Conservation (phyloP, 1,140 invertebrate genomes). For the Tenebrio molitor region DNA sequence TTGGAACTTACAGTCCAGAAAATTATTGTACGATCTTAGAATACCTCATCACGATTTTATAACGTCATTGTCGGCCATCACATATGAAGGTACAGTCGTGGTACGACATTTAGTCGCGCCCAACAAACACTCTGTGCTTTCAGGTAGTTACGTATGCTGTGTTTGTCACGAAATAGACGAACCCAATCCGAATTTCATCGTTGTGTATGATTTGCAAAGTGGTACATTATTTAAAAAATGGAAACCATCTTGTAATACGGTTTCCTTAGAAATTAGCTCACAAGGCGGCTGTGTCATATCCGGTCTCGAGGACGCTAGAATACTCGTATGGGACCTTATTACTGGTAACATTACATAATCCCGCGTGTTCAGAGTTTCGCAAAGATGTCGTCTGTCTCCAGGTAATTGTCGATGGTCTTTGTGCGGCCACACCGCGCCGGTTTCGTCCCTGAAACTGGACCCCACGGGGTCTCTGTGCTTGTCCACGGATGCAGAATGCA, state of each 20-base stretch:
- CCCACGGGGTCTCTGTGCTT: constrained; percentile 78
- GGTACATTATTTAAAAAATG: constrained; percentile 93
- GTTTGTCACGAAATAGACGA: constrained; percentile 84
- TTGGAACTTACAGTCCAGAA: constrained; percentile 87
- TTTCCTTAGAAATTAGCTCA: constrained; percentile 85
- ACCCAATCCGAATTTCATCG: constrained; percentile 87
- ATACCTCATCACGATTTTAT: constrained; percentile 92
- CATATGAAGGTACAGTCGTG: constrained; percentile 78
- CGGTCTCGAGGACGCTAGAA: constrained; percentile 82
- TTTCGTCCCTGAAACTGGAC: constrained; percentile 79
- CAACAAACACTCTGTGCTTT: constrained; percentile 16
- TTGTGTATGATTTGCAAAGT: constrained; percentile 92
- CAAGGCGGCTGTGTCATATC: constrained; percentile 85
- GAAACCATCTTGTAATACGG: constrained; percentile 86
- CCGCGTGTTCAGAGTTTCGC: too few species aligned
- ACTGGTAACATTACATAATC: constrained; percentile 74
- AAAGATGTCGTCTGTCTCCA: constrained; percentile 57
- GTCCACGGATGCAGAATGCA: constrained; percentile 78
- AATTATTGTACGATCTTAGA: constrained; percentile 87
- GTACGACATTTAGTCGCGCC: not conserved
- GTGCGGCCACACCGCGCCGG: constrained; percentile 81
- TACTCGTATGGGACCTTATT: constrained; percentile 90
- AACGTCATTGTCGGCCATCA: constrained; percentile 86
- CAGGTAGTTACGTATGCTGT: constrained; percentile 77
- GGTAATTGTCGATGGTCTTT: constrained; percentile 81